Evolutionary conservation across 2,113 vertebrate species (phyloP).

Genomic region (Tauraco erythrolophus): DNA sequence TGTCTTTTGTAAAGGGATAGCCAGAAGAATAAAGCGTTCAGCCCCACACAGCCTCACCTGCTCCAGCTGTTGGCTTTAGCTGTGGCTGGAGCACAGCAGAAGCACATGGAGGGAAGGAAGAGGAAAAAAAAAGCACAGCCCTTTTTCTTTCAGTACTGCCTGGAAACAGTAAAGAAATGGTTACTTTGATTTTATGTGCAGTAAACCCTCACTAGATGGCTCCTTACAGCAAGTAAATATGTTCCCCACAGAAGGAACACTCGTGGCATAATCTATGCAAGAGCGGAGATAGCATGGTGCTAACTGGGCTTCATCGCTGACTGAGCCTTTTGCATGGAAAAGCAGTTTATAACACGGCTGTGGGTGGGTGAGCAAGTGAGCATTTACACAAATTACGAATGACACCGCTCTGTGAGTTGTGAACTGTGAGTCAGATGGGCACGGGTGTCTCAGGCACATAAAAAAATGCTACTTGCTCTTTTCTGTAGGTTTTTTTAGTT

Average conservation of each 20-base stretch:
- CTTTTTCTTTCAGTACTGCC: neutral
- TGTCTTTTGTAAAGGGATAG: neutral
- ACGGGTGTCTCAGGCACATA: neutral
- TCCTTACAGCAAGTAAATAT: constrained; percentile 60
- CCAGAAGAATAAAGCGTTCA: rapidly evolving
- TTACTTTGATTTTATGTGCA: constrained; percentile 29
- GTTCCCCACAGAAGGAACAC: neutral
- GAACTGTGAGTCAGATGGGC: constrained; percentile 29
- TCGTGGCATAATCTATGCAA: neutral
- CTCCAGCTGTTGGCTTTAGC: neutral
- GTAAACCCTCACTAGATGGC: constrained; percentile 70
- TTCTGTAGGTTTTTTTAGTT: neutral
- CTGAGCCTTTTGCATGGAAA: neutral
- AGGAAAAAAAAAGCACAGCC: neutral
- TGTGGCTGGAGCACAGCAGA: neutral
- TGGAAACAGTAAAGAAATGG: neutral
- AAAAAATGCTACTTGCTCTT: neutral
- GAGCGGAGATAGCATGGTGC: neutral
- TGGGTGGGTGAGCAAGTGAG: neutral
- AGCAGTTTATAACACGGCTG: neutral
- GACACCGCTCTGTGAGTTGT: neutral
- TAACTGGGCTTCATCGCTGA: neutral
- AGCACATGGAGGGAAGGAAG: neutral
- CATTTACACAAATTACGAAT: neutral
- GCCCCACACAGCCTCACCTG: neutral